phyloP scores from a whole-genome alignment of 1,140 invertebrate genomes.

The Lamellibrachia luymesi region DNA sequence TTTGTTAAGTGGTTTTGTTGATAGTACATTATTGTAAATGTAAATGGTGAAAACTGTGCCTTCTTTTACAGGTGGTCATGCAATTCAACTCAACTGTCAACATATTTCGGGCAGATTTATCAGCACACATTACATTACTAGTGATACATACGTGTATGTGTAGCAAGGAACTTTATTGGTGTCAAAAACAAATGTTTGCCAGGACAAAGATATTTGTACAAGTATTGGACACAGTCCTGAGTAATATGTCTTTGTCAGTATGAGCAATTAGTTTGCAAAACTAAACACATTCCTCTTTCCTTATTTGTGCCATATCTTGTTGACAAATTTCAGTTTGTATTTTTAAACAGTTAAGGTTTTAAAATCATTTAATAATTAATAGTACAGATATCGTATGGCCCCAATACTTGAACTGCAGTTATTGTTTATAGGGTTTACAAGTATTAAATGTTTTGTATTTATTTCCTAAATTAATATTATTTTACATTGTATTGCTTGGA shows the following conservation, averaged over 20 bases:
- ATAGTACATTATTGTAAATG: too few species aligned
- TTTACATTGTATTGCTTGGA: not conserved
- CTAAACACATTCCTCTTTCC: not conserved
- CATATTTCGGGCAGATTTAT: not conserved
- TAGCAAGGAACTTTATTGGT: not conserved
- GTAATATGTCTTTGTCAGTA: not conserved
- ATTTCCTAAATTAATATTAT: not conserved
- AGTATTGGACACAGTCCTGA: too few species aligned
- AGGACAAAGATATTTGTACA: too few species aligned
- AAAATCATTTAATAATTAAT: not conserved
- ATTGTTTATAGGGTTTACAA: too few species aligned
- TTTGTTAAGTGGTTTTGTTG: too few species aligned
- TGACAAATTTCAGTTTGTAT: not conserved
- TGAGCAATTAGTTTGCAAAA: not conserved
- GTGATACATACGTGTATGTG: not conserved
- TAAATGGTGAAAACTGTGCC: too few species aligned
- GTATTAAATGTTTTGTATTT: too few species aligned
- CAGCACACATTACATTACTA: not conserved
- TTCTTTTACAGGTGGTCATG: too few species aligned
- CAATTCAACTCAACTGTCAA: too few species aligned
- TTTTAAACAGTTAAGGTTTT: not conserved
- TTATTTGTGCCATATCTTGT: not conserved
- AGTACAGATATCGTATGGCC: too few species aligned
- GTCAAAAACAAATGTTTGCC: too few species aligned
- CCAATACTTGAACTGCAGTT: too few species aligned